Conservation (phyloP, 2,113 vertebrate species). For the Mus spicilegus region DNA sequence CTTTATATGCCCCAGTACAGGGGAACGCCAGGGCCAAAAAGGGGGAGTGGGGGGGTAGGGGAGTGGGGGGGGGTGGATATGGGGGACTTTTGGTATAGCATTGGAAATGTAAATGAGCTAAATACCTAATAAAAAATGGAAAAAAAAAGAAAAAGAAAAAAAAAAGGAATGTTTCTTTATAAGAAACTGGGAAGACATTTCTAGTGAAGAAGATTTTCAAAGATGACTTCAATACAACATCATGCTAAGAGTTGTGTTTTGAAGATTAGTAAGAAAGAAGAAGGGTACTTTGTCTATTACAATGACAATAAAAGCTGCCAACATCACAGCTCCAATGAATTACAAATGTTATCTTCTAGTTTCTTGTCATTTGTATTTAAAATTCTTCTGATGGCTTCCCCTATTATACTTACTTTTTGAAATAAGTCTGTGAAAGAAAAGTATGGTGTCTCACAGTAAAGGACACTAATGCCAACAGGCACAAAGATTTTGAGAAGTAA, state of each 20-base stretch:
- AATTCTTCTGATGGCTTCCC: background rate
- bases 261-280: background rate
- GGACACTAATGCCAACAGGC: background rate
- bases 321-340: background rate
- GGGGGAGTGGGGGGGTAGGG: no score
- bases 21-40: no score
- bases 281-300: background rate
- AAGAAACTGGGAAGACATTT: background rate
- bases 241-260: background rate
- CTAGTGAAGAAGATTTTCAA: background rate
- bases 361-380: slow-evolving; percentile 2
- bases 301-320: background rate
- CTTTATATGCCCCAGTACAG: no score
- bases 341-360: background rate
- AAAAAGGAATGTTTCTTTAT: background rate
- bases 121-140: no score
- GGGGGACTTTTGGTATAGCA: no score
- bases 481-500: background rate
- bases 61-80: no score
- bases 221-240: background rate
- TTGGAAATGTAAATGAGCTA: no score
- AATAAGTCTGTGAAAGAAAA: background rate
- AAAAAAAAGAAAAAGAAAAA: no score
- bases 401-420: slow-evolving; percentile 22
- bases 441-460: background rate